Conservation (phyloP, 2,797 vertebrate species). For the Muscicapa striata region DNA sequence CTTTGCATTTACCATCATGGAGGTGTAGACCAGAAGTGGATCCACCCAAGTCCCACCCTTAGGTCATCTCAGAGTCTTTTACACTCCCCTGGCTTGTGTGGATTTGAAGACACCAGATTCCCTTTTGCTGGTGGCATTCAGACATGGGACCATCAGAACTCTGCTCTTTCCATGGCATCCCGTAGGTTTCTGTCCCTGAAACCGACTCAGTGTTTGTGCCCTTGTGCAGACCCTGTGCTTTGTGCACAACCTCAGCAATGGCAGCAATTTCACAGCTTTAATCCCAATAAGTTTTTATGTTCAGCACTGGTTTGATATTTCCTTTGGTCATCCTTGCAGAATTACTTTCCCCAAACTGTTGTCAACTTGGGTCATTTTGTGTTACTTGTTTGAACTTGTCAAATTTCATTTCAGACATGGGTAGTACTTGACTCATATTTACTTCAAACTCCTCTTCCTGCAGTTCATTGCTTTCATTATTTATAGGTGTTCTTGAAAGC, state of each 20-base stretch:
- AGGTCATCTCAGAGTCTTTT: not conserved
- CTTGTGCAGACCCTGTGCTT: not conserved
- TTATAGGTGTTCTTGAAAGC: constrained; percentile 67
- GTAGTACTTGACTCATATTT: constrained; percentile 60
- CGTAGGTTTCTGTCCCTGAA: not conserved
- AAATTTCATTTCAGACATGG: constrained; percentile 61
- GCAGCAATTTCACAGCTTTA: constrained; percentile 34
- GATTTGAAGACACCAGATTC: not conserved
- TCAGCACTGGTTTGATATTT: constrained; percentile 19
- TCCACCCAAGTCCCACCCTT: not conserved
- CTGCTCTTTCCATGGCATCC: not conserved
- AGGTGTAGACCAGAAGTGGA: not conserved
- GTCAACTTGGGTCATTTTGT: constrained; percentile 65
- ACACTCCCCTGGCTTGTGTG: not conserved
- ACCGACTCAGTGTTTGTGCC: not conserved
- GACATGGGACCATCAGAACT: not conserved
- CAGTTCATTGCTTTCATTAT: constrained; percentile 65
- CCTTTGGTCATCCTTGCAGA: constrained; percentile 45
- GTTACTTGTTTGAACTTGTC: constrained; percentile 69
- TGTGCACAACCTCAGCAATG: not conserved
- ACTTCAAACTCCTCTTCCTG: constrained; percentile 59
- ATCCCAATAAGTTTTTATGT: constrained; percentile 46
- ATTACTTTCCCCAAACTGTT: constrained; percentile 61
- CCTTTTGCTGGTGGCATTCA: not conserved
- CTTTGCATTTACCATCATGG: rapidly evolving